Evolutionary conservation across 92 coral and sea anemone genomes (phyloP).

Genomic region (Desmophyllum pertusum): DNA sequence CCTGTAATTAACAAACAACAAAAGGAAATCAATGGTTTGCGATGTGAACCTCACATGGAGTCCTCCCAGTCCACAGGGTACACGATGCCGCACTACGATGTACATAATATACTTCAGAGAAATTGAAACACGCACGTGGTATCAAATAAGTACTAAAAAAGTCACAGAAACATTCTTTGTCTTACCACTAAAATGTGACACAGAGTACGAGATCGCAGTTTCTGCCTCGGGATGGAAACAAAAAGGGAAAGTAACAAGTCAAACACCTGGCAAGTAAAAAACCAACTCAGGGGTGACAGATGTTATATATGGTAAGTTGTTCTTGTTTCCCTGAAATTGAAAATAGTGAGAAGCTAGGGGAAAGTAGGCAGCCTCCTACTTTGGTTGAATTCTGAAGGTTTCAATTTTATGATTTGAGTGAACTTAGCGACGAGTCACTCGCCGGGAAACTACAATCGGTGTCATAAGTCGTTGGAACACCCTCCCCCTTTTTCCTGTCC

Average conservation of each 20-base stretch:
- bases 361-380: too few relatives aligned
- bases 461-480: too few relatives aligned
- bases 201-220: background rate
- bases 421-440: too few relatives aligned
- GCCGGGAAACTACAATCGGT: too few relatives aligned
- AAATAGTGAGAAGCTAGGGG: too few relatives aligned
- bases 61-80: too few relatives aligned
- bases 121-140: background rate
- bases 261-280: background rate
- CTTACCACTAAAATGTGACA: background rate
- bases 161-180: background rate
- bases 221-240: background rate
- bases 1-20: background rate
- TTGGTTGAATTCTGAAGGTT: too few relatives aligned
- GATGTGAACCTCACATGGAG: conserved; percentile 1
- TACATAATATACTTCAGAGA: background rate
- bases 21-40: conserved; percentile 2
- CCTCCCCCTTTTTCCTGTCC: too few relatives aligned
- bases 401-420: too few relatives aligned
- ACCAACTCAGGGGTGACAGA: background rate
- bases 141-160: background rate
- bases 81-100: background rate
- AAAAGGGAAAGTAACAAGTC: background rate
- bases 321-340: too few relatives aligned
- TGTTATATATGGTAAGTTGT: too few relatives aligned